Base-by-base conservation (phyloP, 2,888 invertebrate genomes). In the Eupeodes latifasciatus region DNA sequence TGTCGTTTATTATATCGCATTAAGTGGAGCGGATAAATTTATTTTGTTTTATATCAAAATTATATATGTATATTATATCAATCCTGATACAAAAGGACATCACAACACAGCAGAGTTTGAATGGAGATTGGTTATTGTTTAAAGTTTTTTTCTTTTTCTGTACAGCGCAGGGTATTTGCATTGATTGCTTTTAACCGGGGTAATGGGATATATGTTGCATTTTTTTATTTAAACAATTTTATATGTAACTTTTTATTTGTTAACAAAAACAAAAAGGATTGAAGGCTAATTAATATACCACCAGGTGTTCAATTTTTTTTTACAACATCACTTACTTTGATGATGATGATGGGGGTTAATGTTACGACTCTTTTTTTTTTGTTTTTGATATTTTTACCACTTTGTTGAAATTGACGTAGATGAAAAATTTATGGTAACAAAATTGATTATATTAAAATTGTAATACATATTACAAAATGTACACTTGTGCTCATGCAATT, bases 21-120 rank as follows among this genome's bases (percentile, higher is more conserved):
- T 86, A 86, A 86, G 79, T 83, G 79, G 64, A 76, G 75, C 83
- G 59, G 51, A 83, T 83, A 69, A 80, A 61, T 66, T 51, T 36
- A 69, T 86, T 81, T 81, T 55, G 44, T 40, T 40, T 40, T 71
- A 16, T 12, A 71, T 71, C 40, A 59, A 75, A 40, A 40, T 40
- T 40, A 40, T 40, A 40, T 40, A 40, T 40, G 3, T 40, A 40
- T 40, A 9, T 40, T 40, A 55, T 55, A 27, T 27, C 3, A 27
- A 2, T 0, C 27, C 27, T 27, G 27, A 27, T 27, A 44, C 14
- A 66, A 76, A 76, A 79, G 75, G 16, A 40, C 53, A 69, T 69
- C 69, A 16, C 19, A 16, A n/a, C 53, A 2, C 27, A 27, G 12
- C 55, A 27, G 55, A 14, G 4, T 16, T 71, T 19, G 55, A 71